Base-by-base conservation (phyloP, 2,113 vertebrate species). In the Tringa solitaria region DNA sequence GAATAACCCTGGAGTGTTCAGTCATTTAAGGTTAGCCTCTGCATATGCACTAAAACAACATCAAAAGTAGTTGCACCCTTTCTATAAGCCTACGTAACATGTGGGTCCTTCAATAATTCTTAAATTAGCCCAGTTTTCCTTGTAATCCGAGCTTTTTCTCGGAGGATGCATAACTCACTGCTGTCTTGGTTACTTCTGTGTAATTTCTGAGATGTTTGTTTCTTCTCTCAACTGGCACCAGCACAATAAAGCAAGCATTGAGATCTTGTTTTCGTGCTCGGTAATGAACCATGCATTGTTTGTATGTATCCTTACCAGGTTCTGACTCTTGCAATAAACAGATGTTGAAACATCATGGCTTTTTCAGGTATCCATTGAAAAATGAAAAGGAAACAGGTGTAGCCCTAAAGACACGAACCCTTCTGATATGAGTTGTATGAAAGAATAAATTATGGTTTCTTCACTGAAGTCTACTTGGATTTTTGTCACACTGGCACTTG, bases 261-360 rank as follows among this genome's bases (percentile, higher is more conserved):
- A 81, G 60, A 73, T 86, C 50, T 65, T 69, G 17, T 88, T 86
- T 77, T 84, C 45, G 0, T 84, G 73, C 64, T 92, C 4, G 10
- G 60, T 89, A 46, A 43, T 33, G 60, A 75, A 61, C 46, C 5
- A 6, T 72, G 53, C 30, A 12, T 78, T 73, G 50, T 92, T 95
- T 26, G 6, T 80, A 13, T 41, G 24, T 90, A 74, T 73, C 37
- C 35, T 84, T 90, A 91, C 37, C 56, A 89, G 88, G 69, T 84
- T 87, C 57, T 82, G 50, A 87, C n/a, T 93, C 48, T 89, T 92
- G 94, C 94, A 96, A 96, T 95, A 96, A 96, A 84, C 18, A 43
- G 53, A 45, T 86, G 14, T 90, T 86, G 65, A 89, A 87, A 72
- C 39, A 65, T 32, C 35, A 6, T 30, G 68, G 10, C 24, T 68